phyloP scores from a whole-genome alignment of 2,888 invertebrate species.

The Aspidiotus rigidus region DNA sequence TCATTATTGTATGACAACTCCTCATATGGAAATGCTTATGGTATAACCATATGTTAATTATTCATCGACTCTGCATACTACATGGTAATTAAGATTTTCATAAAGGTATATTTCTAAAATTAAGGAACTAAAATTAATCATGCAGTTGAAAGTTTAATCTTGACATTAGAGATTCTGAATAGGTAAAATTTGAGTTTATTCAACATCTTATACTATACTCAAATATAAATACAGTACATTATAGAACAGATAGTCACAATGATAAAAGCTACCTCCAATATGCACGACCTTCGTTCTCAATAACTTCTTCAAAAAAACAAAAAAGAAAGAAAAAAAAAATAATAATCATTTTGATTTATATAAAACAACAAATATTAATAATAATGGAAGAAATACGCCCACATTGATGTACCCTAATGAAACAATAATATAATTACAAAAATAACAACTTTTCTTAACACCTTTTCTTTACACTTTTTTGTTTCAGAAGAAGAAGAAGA shows the following conservation, averaged over 20 bases:
- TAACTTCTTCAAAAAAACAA: background rate
- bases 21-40: no score
- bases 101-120: background rate
- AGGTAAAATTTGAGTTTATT: background rate
- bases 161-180: slow-evolving; percentile 14
- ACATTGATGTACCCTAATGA: background rate
- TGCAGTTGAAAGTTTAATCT: slow-evolving; percentile 16
- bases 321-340: background rate
- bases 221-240: background rate
- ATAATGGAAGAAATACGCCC: background rate
- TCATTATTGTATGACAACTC: no score
- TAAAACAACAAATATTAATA: background rate
- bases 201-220: background rate
- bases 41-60: no score
- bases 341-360: background rate
- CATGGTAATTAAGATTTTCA: no score
- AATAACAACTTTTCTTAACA: background rate
- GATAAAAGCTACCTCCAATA: background rate
- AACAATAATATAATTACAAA: background rate
- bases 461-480: no score
- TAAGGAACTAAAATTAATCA: slow-evolving; percentile 31
- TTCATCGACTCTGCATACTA: no score
- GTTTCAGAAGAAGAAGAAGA: no score
- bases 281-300: background rate
- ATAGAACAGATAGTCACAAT: background rate